A percentile compares a stretch with the other conserved stretches of the same genome.
Evolutionary conservation across 2,113 vertebrate genomes (phyloP).

Genomic region (Bagarius yarrelli): DNA sequence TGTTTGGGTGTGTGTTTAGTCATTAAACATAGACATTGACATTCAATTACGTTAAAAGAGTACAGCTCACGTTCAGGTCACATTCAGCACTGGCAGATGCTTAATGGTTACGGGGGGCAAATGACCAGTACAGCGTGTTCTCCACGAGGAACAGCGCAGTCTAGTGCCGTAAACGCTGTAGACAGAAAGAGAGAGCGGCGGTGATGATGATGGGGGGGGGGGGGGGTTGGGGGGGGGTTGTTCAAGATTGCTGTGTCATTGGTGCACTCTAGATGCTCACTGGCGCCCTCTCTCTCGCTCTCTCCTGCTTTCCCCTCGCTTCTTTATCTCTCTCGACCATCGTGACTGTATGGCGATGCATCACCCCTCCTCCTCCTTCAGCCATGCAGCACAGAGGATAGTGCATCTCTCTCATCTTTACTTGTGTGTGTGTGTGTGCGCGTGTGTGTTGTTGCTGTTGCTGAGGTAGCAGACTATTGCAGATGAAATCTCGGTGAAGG

Average conservation of each 20-base stretch:
- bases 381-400: slow-evolving; percentile 11
- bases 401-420: neutral
- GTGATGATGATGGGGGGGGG: neutral
- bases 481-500: slow-evolving; percentile 69
- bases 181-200: neutral
- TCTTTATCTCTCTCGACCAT: slow-evolving; percentile 38
- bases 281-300: slow-evolving; percentile 32
- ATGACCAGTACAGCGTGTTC: neutral
- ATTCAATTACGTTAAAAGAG: too few relatives aligned
- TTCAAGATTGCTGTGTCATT: slow-evolving; percentile 74
- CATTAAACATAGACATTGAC: neutral
- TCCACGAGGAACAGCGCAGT: slow-evolving; percentile 3
- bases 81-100: neutral
- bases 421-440: neutral
- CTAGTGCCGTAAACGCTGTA: slow-evolving; percentile 24
- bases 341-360: slow-evolving; percentile 46
- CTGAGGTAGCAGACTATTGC: slow-evolving; percentile 60
- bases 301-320: slow-evolving; percentile 26
- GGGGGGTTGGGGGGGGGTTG: neutral
- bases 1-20: too few relatives aligned
- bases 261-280: slow-evolving; percentile 58
- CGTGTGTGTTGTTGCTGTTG: slow-evolving; percentile 40
- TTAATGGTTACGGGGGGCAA: neutral
- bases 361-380: slow-evolving; percentile 33
- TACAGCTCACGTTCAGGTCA: neutral